Conservation (phyloP, 2,888 invertebrate species). For the Caenorhabditis doughertyi region DNA sequence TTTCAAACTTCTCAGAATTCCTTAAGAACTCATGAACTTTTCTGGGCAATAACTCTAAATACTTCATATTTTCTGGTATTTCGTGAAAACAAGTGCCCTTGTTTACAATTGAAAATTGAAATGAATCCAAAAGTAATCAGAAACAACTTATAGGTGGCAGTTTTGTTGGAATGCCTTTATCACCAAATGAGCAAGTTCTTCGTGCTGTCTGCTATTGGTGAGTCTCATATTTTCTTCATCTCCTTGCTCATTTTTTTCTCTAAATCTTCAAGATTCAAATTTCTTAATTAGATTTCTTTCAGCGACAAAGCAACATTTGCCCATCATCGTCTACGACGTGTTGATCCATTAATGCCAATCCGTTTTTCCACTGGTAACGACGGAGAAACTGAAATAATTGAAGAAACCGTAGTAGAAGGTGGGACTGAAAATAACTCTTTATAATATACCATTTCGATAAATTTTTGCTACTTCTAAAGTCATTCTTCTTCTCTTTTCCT, state of each 20-base stretch:
- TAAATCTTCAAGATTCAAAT: conserved; percentile 10
- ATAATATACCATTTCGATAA: not conserved
- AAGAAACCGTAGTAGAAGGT: not conserved
- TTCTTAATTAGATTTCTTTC: conserved; percentile 39
- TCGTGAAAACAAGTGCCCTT: too few relatives aligned
- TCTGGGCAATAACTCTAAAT: too few relatives aligned
- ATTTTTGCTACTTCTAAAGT: conserved; percentile 2
- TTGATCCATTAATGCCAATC: conserved; percentile 66
- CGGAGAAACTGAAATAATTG: not conserved
- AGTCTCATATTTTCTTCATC: conserved; percentile 1
- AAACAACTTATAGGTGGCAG: conserved; percentile 47
- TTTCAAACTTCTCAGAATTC: too few relatives aligned
- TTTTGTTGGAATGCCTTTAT: conserved; percentile 62
- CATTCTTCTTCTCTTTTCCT: conserved; percentile 10
- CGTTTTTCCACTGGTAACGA: conserved; percentile 52
- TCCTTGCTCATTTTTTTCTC: not conserved
- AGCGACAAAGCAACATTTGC: conserved; percentile 62
- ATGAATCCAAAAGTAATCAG: not conserved
- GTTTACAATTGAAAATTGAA: too few relatives aligned
- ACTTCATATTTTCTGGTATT: too few relatives aligned
- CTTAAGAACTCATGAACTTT: too few relatives aligned
- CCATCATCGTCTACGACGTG: conserved; percentile 59
- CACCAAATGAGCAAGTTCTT: conserved; percentile 67
- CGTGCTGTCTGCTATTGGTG: conserved; percentile 64
- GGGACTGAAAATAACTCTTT: conserved; percentile 12